These are phyloP conservation scores for Calephelis perditalis DNA, from an alignment of 2,888 invertebrate genomes.

Conservation along the genomic window DNA sequence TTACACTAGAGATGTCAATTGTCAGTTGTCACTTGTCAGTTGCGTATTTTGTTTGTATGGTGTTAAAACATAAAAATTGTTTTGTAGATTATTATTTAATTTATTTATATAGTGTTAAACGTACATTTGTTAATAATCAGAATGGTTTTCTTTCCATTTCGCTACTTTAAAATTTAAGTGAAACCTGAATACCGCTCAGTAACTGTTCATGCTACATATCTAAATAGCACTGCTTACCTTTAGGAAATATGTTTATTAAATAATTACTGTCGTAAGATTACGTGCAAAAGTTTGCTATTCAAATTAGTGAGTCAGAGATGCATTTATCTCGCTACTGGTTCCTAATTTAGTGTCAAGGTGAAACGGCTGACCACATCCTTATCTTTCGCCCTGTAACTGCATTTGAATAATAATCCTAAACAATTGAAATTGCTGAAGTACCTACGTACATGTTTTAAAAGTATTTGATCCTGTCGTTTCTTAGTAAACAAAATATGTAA, in stretches of 20 bases:
- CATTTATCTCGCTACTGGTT: constrained; percentile 39
- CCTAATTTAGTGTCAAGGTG: constrained; percentile 57
- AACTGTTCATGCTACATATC: too few species aligned
- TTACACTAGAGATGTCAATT: too few species aligned
- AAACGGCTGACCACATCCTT: constrained; percentile 34
- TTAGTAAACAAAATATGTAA: too few species aligned
- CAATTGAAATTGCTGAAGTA: not conserved
- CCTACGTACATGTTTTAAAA: not conserved
- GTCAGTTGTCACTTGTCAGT: too few species aligned
- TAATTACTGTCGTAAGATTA: not conserved
- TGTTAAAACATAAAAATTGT: too few species aligned
- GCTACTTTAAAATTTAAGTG: too few species aligned
- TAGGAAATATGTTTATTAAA: not conserved
- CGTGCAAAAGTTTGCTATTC: constrained; percentile 17
- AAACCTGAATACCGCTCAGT: too few species aligned
- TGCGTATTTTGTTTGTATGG: too few species aligned
- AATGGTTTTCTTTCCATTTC: too few species aligned
- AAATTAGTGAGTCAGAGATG: constrained; percentile 46
- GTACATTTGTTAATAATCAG: too few species aligned
- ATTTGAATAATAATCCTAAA: constrained; percentile 6
- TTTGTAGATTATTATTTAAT: too few species aligned
- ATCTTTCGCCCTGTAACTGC: constrained; percentile 26
- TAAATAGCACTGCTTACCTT: constrained; percentile 6
- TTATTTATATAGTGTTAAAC: too few species aligned
- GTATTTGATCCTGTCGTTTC: not conserved